Base-by-base conservation (phyloP, 2,888 invertebrate species). In the Thumatha senex region DNA sequence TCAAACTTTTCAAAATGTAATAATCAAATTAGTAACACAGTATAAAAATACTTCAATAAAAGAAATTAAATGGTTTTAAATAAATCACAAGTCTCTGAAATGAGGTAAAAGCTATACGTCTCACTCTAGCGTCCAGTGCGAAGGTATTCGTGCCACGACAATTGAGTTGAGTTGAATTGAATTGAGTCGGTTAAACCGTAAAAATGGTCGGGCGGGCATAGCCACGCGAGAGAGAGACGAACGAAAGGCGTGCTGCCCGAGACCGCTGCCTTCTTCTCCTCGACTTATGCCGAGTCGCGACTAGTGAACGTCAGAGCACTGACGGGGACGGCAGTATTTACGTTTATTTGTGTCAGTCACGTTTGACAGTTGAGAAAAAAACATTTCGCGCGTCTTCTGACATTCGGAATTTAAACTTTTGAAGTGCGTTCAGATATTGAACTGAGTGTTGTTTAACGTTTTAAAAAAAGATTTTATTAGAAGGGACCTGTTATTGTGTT, bases 101-200 rank as follows among this genome's bases (percentile, higher is more conserved):
- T 79, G 70, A 78, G 72, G 72, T 75, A 67, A 82, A 72, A 75
- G 78, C 82, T 84, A 81, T 86, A 81, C 72, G 80, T 90, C 90
- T 86, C 88, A 79, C 89, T 91, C 89, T 89, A 87, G 83, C 89
- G 89, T 87, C 89, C 89, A 83, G 83, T 82, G 71, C 77, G 78
- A 89, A 90, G 90, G 89, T 86, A 84, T 85, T 90, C 80, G 86
- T 84, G 86, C 84, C 78, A 89, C 88, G 90, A 90, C 89, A 89
- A 90, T 90, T 89, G 89, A 90, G 90, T 90, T 90, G 89, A 89
- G 89, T 91, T 90, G 89, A 90, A 90, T 91, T 90, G 88, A 89
- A 89, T 91, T 89, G 90, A 90, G 89, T 89, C 82, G 89, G 89
- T 85, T 85, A 85, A 90, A 89, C 82, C 79, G 89, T 89, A 90